Evolutionary conservation across 2,888 invertebrate species (phyloP).

Genomic region (Drosophila birchii): DNA sequence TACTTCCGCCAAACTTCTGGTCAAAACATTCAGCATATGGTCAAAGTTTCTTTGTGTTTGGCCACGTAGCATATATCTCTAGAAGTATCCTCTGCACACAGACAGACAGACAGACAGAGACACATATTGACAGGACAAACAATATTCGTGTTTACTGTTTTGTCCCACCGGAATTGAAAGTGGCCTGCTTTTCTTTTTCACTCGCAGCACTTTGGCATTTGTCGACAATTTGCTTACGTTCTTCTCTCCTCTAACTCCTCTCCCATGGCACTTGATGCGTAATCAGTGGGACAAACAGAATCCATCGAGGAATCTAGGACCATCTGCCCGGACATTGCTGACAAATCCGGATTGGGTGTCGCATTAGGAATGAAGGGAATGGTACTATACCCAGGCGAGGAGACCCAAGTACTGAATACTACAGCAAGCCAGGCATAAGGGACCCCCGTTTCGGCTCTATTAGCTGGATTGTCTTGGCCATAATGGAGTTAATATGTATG

Average conservation of each 20-base stretch:
- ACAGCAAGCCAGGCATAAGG: conserved; percentile 5
- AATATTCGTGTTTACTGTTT: conserved; percentile 52
- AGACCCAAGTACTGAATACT: conserved; percentile 5
- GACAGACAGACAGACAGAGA: neutral
- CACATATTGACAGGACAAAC: conserved; percentile 53
- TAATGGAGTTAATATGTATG: conserved; percentile 73
- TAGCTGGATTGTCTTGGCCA: conserved; percentile 65
- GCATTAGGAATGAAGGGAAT: conserved; percentile 54
- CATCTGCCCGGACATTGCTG: conserved; percentile 63
- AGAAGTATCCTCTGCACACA: conserved; percentile 43
- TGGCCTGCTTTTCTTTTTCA: conserved; percentile 43
- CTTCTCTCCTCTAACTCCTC: neutral
- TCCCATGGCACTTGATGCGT: conserved; percentile 68
- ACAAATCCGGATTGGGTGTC: conserved; percentile 72
- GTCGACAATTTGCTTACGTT: conserved; percentile 53
- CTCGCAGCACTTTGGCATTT: conserved; percentile 29
- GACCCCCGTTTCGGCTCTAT: conserved; percentile 42
- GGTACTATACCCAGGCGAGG: no score
- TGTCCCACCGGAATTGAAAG: conserved; percentile 60
- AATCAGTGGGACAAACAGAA: conserved; percentile 68
- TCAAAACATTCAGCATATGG: conserved; percentile 20
- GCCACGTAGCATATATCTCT: conserved; percentile 51
- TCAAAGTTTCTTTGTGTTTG: conserved; percentile 36
- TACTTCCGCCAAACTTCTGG: conserved; percentile 26
- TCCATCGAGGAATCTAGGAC: conserved; percentile 60